A percentile compares a stretch with the other conserved stretches of the same genome.
phyloP scores from a whole-genome alignment of 2,888 invertebrate species.

The Trisateles emortualis region DNA sequence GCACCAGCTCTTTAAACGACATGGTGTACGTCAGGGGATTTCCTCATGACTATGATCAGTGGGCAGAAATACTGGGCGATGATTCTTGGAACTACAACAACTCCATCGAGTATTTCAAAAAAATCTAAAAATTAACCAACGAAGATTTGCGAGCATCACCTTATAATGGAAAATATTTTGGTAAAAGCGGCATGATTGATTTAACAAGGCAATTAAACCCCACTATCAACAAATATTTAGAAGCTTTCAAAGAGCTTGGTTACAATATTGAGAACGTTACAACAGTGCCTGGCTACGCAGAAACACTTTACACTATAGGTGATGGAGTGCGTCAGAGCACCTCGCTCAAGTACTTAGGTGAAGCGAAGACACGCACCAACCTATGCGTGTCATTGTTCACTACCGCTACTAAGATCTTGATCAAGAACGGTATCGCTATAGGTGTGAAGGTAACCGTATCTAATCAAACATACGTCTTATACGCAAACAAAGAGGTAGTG shows the following conservation, averaged over 20 bases:
- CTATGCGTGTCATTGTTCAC: constrained; percentile 47
- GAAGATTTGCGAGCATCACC: not conserved
- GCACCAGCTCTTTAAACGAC: constrained; percentile 9
- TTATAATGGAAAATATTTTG: constrained; percentile 29
- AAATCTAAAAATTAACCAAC: constrained; percentile 2
- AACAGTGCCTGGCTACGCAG: constrained; percentile 2
- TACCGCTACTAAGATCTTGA: constrained; percentile 49
- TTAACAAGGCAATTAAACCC: constrained; percentile 38
- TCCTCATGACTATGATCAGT: constrained; percentile 5
- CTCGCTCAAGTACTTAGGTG: constrained; percentile 32
- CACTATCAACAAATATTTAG: constrained; percentile 25
- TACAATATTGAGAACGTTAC: constrained; percentile 5
- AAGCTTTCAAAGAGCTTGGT: constrained; percentile 45
- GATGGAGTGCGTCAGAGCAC: constrained; percentile 6
- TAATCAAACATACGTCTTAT: constrained; percentile 27
- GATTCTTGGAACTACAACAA: constrained; percentile 12
- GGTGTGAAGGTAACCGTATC: constrained; percentile 49
- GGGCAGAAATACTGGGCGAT: constrained; percentile 11
- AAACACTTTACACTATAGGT: constrained; percentile 1
- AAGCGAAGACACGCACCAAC: constrained; percentile 42
- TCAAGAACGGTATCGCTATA: constrained; percentile 49
- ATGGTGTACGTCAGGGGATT: constrained; percentile 6
- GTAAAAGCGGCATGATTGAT: constrained; percentile 46
- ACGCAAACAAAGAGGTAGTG: constrained; percentile 54
- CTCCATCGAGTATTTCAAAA: constrained; percentile 7